Base-by-base conservation (phyloP, 2,888 invertebrate species). In the Scaptomyza flava region DNA sequence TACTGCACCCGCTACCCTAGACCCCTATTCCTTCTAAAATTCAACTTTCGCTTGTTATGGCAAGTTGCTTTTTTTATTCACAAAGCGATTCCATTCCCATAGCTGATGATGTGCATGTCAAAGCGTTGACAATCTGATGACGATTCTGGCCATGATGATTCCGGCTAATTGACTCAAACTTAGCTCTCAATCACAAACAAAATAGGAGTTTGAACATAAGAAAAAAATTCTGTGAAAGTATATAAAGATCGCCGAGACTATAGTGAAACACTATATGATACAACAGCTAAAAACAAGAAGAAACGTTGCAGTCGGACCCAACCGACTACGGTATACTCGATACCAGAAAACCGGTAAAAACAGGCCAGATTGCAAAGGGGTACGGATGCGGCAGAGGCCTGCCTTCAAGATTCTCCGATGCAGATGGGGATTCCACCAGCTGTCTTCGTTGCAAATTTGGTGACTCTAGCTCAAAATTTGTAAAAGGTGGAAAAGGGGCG, bases 71-170 rank as follows among this genome's bases (percentile, higher is more conserved):
- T 79, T 79, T 78, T 79, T 76, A 78, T 78, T 72, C 78, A 50
- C 31, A 34, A 47, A 53, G 58, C 56, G 51, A 52, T 58, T 64
- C 46, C 61, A 27, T 47, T 43, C 36, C 23, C 41, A 42, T 46
- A 48, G 57, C 71, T 58, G 50, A 56, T 33, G 64, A 66, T 68
- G 69, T 81, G 79, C 86, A 72, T 78, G 76, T 81, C 81, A 87
- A 78, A 84, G 81, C 66, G 61, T 63, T 65, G 78, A 77, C 78
- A 86, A 82, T 73, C 74, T 48, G 70, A 53, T 65, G 68, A 65
- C 62, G 68, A 64, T 81, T 70, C 61, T 58, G 57, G 51, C 78
- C 67, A 70, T 68, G 78, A 78, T 74, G 77, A 81, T 71, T 74
- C 56, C 46, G 36, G 46, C 45, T 64, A 62, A 67, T 61, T 64